Conservation (phyloP, 2,888 invertebrate species). For the Hypercompe scribonia region DNA sequence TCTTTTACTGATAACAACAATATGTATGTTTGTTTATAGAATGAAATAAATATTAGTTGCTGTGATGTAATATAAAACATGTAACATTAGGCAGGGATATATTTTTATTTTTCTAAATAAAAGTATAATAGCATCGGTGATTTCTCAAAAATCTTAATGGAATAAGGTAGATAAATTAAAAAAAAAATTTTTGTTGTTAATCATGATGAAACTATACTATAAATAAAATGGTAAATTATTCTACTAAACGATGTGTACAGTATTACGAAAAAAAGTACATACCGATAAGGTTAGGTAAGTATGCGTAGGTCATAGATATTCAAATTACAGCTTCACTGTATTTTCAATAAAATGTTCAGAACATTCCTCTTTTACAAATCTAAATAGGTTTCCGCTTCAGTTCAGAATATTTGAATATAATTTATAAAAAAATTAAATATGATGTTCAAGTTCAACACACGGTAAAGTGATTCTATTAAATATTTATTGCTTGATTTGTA, state of each 20-base stretch:
- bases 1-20: constrained; percentile 21
- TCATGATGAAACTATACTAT: too few species aligned
- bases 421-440: constrained; percentile 22
- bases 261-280: not conserved
- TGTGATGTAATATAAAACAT: not conserved
- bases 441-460: constrained; percentile 40
- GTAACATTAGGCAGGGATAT: not conserved
- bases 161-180: not conserved
- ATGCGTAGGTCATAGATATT: not conserved
- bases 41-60: not conserved
- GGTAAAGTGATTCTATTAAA: constrained; percentile 36
- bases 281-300: not conserved
- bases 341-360: not conserved
- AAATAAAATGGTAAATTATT: too few species aligned
- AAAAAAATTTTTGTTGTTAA: too few species aligned
- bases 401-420: constrained; percentile 40
- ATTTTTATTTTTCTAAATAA: not conserved
- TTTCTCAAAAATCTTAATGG: too few species aligned
- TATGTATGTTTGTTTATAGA: constrained; percentile 9
- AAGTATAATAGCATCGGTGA: too few species aligned
- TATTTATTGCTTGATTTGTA: constrained; percentile 35
- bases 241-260: not conserved
- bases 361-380: not conserved
- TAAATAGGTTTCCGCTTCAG: constrained; percentile 9
- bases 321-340: not conserved